Conservation (phyloP, 2,113 vertebrate species). For the Ibidorhyncha struthersii region DNA sequence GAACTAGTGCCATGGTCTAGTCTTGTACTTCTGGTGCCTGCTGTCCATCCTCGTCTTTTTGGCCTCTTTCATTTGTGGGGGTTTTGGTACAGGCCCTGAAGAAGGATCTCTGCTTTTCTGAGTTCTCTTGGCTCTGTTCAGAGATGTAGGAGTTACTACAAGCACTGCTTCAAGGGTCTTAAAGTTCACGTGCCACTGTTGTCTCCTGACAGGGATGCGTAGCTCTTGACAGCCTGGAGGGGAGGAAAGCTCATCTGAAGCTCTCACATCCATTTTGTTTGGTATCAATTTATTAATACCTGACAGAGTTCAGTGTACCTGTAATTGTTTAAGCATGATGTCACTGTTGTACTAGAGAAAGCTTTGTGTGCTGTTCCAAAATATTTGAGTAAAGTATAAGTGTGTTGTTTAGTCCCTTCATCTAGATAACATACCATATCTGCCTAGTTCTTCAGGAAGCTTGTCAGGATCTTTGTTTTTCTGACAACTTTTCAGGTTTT, state of each 20-base stretch:
- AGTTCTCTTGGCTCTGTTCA: not conserved
- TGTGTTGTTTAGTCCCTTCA: not conserved
- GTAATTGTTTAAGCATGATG: not conserved
- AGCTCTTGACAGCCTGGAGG: not conserved
- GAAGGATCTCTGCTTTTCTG: not conserved
- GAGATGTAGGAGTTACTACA: not conserved
- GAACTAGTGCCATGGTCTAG: not conserved
- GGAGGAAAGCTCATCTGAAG: not conserved
- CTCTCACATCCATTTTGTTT: not conserved
- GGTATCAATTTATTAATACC: not conserved
- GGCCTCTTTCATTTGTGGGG: not conserved
- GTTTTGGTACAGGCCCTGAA: not conserved
- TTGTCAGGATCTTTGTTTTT: not conserved
- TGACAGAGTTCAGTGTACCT: not conserved
- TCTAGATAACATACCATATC: not conserved
- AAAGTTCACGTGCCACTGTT: not conserved
- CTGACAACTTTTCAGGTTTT: not conserved
- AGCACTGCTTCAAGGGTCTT: not conserved
- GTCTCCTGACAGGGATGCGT: not conserved
- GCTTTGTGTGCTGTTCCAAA: not conserved
- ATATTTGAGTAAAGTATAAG: not conserved
- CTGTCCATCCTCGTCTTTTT: not conserved
- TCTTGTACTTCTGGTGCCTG: not conserved
- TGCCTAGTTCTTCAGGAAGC: not conserved
- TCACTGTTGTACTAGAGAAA: not conserved